A percentile compares a stretch with the other conserved stretches of the same genome.
These are phyloP conservation scores for Sciurus niger DNA, from an alignment of 2,113 vertebrate species.

Conservation along the genomic window DNA sequence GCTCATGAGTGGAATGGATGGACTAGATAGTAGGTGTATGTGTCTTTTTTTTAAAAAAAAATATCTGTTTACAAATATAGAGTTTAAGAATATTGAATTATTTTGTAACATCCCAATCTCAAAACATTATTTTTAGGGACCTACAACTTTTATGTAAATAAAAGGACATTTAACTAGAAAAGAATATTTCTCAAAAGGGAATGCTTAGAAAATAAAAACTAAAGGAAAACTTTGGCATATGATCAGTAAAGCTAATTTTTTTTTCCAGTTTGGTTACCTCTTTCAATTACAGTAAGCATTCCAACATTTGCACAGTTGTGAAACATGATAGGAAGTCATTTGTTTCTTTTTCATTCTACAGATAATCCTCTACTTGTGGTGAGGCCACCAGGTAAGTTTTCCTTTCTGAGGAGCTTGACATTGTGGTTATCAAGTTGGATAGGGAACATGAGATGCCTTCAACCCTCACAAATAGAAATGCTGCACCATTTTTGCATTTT, in stretches of 20 bases:
- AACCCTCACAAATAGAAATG: neutral
- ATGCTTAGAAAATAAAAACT: slow-evolving; percentile 28
- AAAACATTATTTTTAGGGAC: neutral
- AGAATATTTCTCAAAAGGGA: slow-evolving; percentile 9
- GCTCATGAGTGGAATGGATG: too few relatives aligned
- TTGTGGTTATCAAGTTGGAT: neutral
- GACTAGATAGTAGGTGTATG: neutral
- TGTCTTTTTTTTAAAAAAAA: neutral
- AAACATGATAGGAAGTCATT: neutral
- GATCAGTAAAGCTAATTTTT: neutral
- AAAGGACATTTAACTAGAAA: neutral
- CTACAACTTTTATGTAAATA: slow-evolving; percentile 5
- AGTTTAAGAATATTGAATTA: neutral
- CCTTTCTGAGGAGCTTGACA: neutral
- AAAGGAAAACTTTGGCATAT: neutral
- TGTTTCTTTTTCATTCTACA: slow-evolving; percentile 80
- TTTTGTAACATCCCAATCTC: neutral
- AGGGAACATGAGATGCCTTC: neutral
- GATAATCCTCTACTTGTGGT: slow-evolving; percentile 93
- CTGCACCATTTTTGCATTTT: neutral
- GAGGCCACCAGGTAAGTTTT: slow-evolving; percentile 96
- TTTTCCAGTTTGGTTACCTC: neutral
- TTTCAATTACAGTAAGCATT: neutral
- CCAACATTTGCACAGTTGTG: neutral
- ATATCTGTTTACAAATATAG: neutral